Percentiles rank a stretch among this genome's conserved stretches.
Evolutionary conservation across 1,140 invertebrate genomes (phyloP).

Genomic region (Scaptomyza graminum): DNA sequence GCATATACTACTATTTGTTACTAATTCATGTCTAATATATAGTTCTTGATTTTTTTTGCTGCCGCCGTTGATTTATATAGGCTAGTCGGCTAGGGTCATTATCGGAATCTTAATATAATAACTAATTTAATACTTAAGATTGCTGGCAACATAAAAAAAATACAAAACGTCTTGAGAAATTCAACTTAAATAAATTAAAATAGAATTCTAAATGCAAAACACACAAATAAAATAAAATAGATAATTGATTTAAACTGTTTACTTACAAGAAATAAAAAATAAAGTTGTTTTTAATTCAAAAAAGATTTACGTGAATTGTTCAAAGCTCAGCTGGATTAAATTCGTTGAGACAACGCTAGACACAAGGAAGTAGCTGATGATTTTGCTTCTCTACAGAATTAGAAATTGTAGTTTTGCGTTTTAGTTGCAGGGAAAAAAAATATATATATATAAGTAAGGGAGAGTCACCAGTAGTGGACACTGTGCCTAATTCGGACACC

Average conservation of each 20-base stretch:
- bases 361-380: constrained; percentile 1
- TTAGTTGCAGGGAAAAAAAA: constrained; percentile 15
- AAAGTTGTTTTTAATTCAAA: background rate
- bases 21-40: constrained; percentile 42
- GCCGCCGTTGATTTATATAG: constrained; percentile 40
- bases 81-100: constrained; percentile 53
- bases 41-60: constrained; percentile 30
- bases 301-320: constrained; percentile 19
- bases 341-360: constrained; percentile 55
- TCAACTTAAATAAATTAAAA: constrained; percentile 23
- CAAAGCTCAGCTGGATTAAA: constrained; percentile 55
- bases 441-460: no score
- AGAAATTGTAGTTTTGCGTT: background rate
- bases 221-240: constrained; percentile 19
- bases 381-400: constrained; percentile 1
- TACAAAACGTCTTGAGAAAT: constrained; percentile 6
- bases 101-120: constrained; percentile 49
- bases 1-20: constrained; percentile 44
- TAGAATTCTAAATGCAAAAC: constrained; percentile 11
- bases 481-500: no score
- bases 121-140: constrained; percentile 68
- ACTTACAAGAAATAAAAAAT: background rate
- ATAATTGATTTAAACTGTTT: constrained; percentile 10
- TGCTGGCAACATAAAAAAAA: constrained; percentile 25
- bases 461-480: no score